Evolutionary conservation across 2,113 vertebrate species (phyloP).

Genomic region (Tachysurus vachellii): DNA sequence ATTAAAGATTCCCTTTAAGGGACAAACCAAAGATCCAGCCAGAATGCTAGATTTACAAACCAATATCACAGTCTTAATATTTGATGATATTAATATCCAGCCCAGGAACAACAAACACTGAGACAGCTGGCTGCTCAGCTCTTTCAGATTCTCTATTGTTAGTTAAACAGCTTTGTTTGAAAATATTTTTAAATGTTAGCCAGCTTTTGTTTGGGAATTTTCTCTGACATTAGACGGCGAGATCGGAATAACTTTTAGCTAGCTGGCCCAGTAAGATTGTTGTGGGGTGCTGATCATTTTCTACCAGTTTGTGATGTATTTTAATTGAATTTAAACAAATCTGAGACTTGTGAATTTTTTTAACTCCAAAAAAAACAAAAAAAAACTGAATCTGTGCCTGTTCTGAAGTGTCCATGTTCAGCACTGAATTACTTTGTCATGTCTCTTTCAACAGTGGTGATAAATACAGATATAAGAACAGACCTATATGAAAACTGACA

Average conservation of each 20-base stretch:
- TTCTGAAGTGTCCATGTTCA: too few relatives aligned
- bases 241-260: neutral
- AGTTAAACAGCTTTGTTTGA: neutral
- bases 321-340: neutral
- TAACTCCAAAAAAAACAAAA: neutral
- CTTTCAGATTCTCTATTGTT: neutral
- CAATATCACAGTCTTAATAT: constrained; percentile 6
- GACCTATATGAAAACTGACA: too few relatives aligned
- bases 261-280: neutral
- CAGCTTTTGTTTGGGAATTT: neutral
- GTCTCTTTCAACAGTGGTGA: too few relatives aligned
- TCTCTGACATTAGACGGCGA: neutral
- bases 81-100: neutral
- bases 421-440: too few relatives aligned
- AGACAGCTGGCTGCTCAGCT: neutral
- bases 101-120: neutral
- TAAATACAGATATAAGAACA: too few relatives aligned
- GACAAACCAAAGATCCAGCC: neutral
- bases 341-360: neutral
- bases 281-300: neutral
- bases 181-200: neutral
- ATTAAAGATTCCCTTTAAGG: neutral
- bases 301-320: neutral
- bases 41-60: neutral
- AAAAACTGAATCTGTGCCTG: too few relatives aligned